Conservation (phyloP, 35 echinoderm and acorn worm genomes). For the Apostichopus californicus region DNA sequence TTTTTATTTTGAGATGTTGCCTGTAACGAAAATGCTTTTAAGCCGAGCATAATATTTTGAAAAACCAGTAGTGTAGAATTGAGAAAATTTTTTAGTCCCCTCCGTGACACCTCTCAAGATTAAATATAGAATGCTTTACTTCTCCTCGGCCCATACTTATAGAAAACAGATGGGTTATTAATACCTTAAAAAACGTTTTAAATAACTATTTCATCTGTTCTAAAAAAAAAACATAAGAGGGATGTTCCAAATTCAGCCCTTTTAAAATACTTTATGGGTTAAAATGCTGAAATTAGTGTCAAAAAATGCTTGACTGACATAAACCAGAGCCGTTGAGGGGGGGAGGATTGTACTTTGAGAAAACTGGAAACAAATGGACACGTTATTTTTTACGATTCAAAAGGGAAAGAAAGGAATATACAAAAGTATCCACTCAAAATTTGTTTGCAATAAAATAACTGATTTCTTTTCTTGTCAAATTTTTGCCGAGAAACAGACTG, state of each 20-base stretch:
- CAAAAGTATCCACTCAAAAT: neutral
- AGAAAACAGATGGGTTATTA: no score
- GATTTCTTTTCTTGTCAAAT: neutral
- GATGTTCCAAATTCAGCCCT: neutral
- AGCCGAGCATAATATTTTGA: neutral
- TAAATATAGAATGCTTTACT: neutral
- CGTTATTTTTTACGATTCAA: no score
- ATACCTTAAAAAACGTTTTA: neutral
- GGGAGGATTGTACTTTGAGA: neutral
- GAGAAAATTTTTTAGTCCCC: neutral
- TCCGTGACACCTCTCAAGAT: neutral
- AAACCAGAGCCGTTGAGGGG: neutral
- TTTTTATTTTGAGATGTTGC: neutral
- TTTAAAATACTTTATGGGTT: neutral
- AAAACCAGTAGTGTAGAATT: no score
- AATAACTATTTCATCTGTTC: neutral
- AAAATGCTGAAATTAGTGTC: slow-evolving; percentile 10
- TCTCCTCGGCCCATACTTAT: no score
- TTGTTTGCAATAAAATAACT: slow-evolving; percentile 1
- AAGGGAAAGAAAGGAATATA: neutral
- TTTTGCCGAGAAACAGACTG: neutral
- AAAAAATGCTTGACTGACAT: neutral
- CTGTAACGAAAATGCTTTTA: neutral
- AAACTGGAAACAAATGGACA: neutral
- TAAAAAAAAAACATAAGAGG: neutral